Evolutionary conservation across 2,888 invertebrate species (phyloP).

Genomic region (Priocnemis perturbator): DNA sequence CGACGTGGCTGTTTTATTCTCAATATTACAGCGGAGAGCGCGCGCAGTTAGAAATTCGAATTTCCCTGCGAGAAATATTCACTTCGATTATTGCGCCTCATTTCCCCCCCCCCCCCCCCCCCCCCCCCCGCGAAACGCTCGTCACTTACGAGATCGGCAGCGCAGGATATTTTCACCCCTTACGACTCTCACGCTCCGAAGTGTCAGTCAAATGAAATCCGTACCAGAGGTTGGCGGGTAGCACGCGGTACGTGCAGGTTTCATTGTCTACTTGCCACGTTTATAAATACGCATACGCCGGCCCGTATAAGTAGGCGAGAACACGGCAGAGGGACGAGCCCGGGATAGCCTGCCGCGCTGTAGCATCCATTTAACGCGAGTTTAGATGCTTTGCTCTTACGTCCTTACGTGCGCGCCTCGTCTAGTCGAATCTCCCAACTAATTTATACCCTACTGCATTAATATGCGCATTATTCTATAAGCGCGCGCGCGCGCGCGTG

Average conservation of each 20-base stretch:
- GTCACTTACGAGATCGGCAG: too few relatives aligned
- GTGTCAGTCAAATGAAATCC: conserved; percentile 48
- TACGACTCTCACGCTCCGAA: background rate
- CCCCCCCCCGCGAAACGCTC: too few relatives aligned
- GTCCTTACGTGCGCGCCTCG: conserved; percentile 24
- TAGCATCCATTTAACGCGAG: conserved; percentile 19
- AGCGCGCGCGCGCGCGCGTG: conserved; percentile 8
- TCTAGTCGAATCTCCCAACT: conserved; percentile 45
- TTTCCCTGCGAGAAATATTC: too few relatives aligned
- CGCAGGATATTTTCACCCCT: background rate
- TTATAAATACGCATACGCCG: conserved; percentile 53
- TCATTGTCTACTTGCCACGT: conserved; percentile 55
- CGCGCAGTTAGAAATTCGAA: too few relatives aligned
- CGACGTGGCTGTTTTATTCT: too few relatives aligned
- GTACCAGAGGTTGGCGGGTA: conserved; percentile 44
- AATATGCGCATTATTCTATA: conserved; percentile 45
- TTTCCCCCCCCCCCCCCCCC: too few relatives aligned
- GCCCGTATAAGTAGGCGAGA: conserved; percentile 13
- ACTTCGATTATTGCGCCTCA: too few relatives aligned
- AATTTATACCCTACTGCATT: conserved; percentile 49
- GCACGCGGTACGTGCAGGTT: conserved; percentile 46
- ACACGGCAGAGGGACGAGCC: conserved; percentile 1
- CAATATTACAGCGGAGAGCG: too few relatives aligned
- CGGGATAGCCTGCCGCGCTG: too few relatives aligned
- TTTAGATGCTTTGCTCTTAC: conserved; percentile 35